Percentiles rank a stretch among this genome's conserved stretches.
Evolutionary conservation across 2,888 invertebrate genomes (phyloP).

Genomic region (Hydrotaea diabolus): DNA sequence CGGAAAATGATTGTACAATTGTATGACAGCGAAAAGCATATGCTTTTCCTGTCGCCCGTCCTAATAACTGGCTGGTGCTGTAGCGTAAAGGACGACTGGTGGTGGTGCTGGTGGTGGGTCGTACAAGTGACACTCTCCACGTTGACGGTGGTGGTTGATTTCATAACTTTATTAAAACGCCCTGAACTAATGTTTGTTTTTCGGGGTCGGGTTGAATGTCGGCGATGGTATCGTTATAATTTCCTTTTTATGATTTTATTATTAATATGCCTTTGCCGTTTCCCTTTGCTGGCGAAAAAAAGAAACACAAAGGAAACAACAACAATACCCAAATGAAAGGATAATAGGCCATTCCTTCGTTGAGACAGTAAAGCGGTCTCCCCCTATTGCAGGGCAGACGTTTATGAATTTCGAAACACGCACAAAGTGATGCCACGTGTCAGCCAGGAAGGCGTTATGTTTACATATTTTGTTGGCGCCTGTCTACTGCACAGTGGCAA

Average conservation of each 20-base stretch:
- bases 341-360: slow-evolving; percentile 51
- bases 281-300: slow-evolving; percentile 65
- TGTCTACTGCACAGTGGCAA: slow-evolving; percentile 42
- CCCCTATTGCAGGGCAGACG: slow-evolving; percentile 16
- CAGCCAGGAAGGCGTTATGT: slow-evolving; percentile 80
- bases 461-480: slow-evolving; percentile 72
- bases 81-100: not conserved
- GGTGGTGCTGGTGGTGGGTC: not conserved
- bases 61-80: not conserved
- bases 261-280: slow-evolving; percentile 65
- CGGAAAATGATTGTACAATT: slow-evolving; percentile 65
- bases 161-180: slow-evolving; percentile 66
- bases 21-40: slow-evolving; percentile 55
- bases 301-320: slow-evolving; percentile 62
- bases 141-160: slow-evolving; percentile 57
- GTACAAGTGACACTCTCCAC: slow-evolving; percentile 1
- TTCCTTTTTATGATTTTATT: slow-evolving; percentile 62
- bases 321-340: slow-evolving; percentile 50
- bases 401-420: slow-evolving; percentile 62
- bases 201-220: slow-evolving; percentile 9
- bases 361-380: not conserved
- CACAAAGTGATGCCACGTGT: slow-evolving; percentile 69
- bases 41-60: slow-evolving; percentile 43
- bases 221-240: slow-evolving; percentile 43
- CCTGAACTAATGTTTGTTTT: slow-evolving; percentile 35